phyloP scores from a whole-genome alignment of 2,888 invertebrate genomes.

The Acholoe squamosa region DNA sequence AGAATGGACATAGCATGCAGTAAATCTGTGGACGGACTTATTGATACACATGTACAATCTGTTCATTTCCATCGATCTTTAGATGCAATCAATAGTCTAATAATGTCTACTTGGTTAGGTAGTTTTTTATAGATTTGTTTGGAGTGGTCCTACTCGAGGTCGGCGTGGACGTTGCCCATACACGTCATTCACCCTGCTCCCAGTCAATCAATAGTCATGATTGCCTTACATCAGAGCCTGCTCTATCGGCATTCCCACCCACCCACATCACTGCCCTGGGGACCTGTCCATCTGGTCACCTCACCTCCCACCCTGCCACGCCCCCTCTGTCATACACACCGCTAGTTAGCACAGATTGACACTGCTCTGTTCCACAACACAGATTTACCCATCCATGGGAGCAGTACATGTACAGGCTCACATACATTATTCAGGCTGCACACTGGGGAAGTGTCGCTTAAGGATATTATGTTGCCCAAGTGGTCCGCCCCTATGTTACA shows the following conservation, averaged over 20 bases:
- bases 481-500: constrained; percentile 15
- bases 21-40: no score
- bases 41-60: no score
- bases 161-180: not conserved
- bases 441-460: not conserved
- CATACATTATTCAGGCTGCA: no score
- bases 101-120: not conserved
- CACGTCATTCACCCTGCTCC: not conserved
- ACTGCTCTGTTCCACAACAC: no score
- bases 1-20: no score
- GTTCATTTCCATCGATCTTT: not conserved
- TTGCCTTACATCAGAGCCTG: not conserved
- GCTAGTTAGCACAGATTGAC: no score
- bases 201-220: constrained; percentile 9
- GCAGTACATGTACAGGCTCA: no score
- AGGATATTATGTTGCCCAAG: not conserved
- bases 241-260: not conserved
- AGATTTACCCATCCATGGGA: no score
- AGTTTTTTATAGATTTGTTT: constrained; percentile 10
- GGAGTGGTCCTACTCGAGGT: not conserved
- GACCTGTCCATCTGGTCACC: no score
- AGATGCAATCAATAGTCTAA: not conserved
- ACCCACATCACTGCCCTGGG: no score
- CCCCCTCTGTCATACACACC: no score
- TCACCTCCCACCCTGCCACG: no score